Evolutionary conservation across 2,888 invertebrate genomes (phyloP).

Genomic region (Volucella zonaria): DNA sequence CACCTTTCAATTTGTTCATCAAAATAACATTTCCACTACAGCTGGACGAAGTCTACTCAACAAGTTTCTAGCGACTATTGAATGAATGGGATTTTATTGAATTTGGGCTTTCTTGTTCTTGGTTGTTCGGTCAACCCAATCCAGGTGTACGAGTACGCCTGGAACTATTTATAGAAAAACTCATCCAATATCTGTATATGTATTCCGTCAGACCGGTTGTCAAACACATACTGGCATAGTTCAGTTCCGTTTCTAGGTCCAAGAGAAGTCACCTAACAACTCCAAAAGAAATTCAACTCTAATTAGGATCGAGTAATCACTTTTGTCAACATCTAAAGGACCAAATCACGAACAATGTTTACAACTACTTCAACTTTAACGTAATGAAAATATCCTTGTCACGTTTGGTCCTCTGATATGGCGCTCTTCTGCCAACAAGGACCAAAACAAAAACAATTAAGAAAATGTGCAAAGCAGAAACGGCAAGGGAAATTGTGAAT

Average conservation of each 20-base stretch:
- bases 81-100: no score
- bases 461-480: slow-evolving; percentile 17
- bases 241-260: neutral
- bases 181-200: no score
- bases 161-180: no score
- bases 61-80: no score
- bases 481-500: slow-evolving; percentile 26
- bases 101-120: no score
- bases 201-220: no score
- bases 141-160: no score
- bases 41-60: no score
- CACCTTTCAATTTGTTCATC: no score
- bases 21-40: no score
- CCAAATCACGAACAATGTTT: slow-evolving; percentile 28
- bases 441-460: slow-evolving; percentile 43
- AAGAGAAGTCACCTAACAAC: neutral
- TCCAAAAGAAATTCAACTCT: slow-evolving; percentile 25
- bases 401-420: slow-evolving; percentile 12
- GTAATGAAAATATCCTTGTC: slow-evolving; percentile 39
- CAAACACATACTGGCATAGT: neutral
- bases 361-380: slow-evolving; percentile 6
- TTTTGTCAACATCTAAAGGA: slow-evolving; percentile 37
- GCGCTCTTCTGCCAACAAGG: neutral
- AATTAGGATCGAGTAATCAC: slow-evolving; percentile 36
- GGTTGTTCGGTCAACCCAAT: no score